These are phyloP conservation scores for Xiphias gladius DNA, from an alignment of 2,113 vertebrate species.

Conservation along the genomic window DNA sequence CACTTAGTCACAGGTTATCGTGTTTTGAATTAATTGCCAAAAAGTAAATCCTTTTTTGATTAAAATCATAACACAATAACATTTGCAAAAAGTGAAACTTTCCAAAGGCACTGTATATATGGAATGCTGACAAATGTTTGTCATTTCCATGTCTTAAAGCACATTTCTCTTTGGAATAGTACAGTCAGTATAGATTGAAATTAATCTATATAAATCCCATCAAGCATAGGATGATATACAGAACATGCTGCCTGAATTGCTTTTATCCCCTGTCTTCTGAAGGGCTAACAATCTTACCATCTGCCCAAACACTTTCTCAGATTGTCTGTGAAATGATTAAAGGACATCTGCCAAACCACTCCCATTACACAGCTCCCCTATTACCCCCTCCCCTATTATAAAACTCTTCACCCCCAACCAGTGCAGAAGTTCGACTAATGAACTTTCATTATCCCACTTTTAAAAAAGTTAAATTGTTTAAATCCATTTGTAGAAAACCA, in stretches of 20 bases:
- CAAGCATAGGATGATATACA: background rate
- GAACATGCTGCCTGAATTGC: background rate
- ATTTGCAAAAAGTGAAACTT: too few relatives aligned
- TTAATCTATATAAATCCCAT: background rate
- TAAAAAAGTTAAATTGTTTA: constrained; percentile 35
- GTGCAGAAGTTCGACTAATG: constrained; percentile 42
- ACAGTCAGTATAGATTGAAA: background rate
- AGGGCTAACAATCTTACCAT: constrained; percentile 33
- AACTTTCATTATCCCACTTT: constrained; percentile 46
- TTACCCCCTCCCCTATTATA: too few relatives aligned
- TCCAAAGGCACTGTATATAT: too few relatives aligned
- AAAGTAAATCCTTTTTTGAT: too few relatives aligned
- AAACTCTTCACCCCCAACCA: constrained; percentile 25
- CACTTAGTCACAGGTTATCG: too few relatives aligned
- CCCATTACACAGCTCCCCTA: constrained; percentile 36
- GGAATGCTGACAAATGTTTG: too few relatives aligned
- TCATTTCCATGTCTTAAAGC: too few relatives aligned
- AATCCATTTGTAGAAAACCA: constrained; percentile 44
- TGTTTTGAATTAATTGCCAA: too few relatives aligned
- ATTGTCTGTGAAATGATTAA: constrained; percentile 48
- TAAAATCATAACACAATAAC: too few relatives aligned
- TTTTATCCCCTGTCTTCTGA: constrained; percentile 13
- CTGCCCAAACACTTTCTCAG: constrained; percentile 42
- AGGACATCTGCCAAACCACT: constrained; percentile 68
- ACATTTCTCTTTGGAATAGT: too few relatives aligned